Evolutionary conservation across 2,797 vertebrate species (phyloP), one percentile per base, ranked within the genome.

Genomic region (Manis javanica): DNA sequence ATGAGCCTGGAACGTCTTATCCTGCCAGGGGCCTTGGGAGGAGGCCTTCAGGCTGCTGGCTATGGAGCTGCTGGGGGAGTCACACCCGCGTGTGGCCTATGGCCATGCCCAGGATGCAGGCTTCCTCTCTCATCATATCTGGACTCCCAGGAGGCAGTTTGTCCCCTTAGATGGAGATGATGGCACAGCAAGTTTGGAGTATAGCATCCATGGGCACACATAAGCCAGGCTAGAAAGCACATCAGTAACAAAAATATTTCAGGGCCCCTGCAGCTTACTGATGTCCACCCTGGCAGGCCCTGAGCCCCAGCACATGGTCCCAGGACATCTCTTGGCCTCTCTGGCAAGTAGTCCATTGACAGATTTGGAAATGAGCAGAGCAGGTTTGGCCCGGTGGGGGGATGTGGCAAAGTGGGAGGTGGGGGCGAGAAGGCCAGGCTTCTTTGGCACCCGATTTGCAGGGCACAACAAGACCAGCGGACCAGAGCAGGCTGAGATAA

Each of bases 371-470:
- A 59, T 0, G 3, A 21, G n/a, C 64, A 37, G 9, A 2, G n/a
- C 26, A 18, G 34, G 19, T 3, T 0, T 9, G 9, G 7, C 10
- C 6, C 13, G 31, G 39, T 8, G 9, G 16, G 12, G n/a, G 55
- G 4, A 37, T 1, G 24, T 0, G 1, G 19, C 10, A 3, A 5
- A 7, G 24, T 1, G 0, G 64, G 12, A 42, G 42, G 10, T 2
- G 16, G 61, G 23, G 13, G 75, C 55, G 11, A 23, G 59, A 39
- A 29, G 16, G n/a, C 55, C 2, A 0, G 46, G 34, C n/a, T 29
- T 68, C 12, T 29, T 21, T n/a, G 55, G 64, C 66, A 7, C 19
- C 21, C 19, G n/a, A 31, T 57, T 49, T 26, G n/a, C 37, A 24
- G 39, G 87, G 14, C 18, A 16, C 26, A 34, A 18, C 0, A 49